Percentiles rank a stretch among this genome's conserved stretches.
Evolutionary conservation across 2,888 invertebrate species (phyloP).

Genomic region (Meliscaeva auricollis): DNA sequence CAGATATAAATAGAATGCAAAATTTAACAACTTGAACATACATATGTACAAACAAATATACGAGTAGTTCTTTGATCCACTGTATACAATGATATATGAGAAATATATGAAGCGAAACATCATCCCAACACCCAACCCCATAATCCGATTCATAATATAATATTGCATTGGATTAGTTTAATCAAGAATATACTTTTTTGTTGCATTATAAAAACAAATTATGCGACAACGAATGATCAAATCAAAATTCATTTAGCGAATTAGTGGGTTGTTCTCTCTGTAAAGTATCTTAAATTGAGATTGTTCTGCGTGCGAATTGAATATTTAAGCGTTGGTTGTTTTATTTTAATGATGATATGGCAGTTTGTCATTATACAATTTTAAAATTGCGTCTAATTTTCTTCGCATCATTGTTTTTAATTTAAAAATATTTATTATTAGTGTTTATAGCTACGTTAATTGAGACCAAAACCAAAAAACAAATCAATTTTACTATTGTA

Average conservation of each 20-base stretch:
- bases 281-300: constrained; percentile 25
- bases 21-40: no score
- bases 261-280: neutral
- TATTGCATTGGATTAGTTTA: constrained; percentile 39
- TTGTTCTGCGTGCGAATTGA: constrained; percentile 28
- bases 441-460: neutral
- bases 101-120: no score
- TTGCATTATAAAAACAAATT: constrained; percentile 20
- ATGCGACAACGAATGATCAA: constrained; percentile 36
- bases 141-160: neutral
- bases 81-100: no score
- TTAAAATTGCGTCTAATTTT: constrained; percentile 30
- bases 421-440: neutral
- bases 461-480: neutral
- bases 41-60: no score
- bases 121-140: neutral
- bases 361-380: constrained; percentile 9
- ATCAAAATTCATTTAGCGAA: constrained; percentile 46
- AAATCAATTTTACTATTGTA: no score
- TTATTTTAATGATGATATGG: neutral
- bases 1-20: no score
- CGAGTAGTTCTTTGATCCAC: neutral
- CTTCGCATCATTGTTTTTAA: neutral
- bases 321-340: constrained; percentile 24
- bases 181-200: constrained; percentile 14